phyloP scores from a whole-genome alignment of 23 tunicate genomes.

The Halocynthia aurantium region DNA sequence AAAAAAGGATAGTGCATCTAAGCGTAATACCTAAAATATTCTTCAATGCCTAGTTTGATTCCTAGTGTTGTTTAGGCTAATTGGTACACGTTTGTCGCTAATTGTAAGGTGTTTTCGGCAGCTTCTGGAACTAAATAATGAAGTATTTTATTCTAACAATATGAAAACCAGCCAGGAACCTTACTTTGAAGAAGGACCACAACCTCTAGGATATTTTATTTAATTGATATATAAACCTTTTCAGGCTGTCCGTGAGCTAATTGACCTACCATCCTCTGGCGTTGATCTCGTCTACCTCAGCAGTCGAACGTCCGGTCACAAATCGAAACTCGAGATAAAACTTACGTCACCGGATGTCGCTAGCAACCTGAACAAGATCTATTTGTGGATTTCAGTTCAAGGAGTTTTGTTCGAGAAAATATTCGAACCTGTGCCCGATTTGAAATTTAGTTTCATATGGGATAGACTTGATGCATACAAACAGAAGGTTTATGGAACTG shows the following conservation, averaged over 20 bases:
- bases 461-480: slow-evolving; percentile 57
- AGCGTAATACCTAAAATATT: too few relatives aligned
- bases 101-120: too few relatives aligned
- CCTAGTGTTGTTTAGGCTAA: too few relatives aligned
- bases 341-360: slow-evolving; percentile 50
- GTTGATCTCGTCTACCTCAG: slow-evolving; percentile 78
- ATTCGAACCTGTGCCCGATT: slow-evolving; percentile 60
- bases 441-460: slow-evolving; percentile 74
- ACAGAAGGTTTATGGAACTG: slow-evolving; percentile 71
- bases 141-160: too few relatives aligned
- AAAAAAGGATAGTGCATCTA: too few relatives aligned
- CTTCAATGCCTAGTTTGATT: too few relatives aligned
- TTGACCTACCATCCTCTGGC: slow-evolving; percentile 56
- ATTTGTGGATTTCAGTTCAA: slow-evolving; percentile 37
- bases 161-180: not conserved
- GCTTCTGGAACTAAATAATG: too few relatives aligned
- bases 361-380: slow-evolving; percentile 34
- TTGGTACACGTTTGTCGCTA: too few relatives aligned
- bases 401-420: slow-evolving; percentile 51
- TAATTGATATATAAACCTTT: not conserved
- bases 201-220: not conserved
- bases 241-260: slow-evolving; percentile 73
- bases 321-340: slow-evolving; percentile 32
- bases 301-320: slow-evolving; percentile 59
- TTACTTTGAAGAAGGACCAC: not conserved